Evolutionary conservation across 2,888 invertebrate species (phyloP), one percentile per base, ranked within the genome.

Genomic region (Phengaris arion): DNA sequence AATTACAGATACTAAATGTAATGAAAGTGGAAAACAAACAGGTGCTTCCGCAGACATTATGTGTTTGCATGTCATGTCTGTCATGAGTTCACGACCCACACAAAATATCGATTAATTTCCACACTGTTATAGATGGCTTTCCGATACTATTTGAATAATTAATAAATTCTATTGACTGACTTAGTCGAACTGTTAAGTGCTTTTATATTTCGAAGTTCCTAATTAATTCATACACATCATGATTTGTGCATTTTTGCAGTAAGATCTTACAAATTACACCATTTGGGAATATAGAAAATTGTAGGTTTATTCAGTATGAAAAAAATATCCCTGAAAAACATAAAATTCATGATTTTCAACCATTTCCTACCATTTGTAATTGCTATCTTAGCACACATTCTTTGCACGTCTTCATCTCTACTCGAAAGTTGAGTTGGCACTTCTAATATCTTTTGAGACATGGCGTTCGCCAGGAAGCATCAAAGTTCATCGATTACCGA

Each of bases 401-500:
- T 35, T 35, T 3, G 35, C 35, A 35, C 35, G 35, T 35, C 35
- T 35, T 35, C 35, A 4, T 35, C 35, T 35, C 35, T 35, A 35
- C 35, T 35, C 4, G 35, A 35, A 35, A 35, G 35, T 35, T 35
- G 35, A 35, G 35, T 35, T 2, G 35, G 35, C 35, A 35, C 57
- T 57, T 57, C 57, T 15, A 9, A 57, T 15, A 59, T 59, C 10
- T 22, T 8, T 59, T 8, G 59, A 48, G 48, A 59, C 15, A 15
- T 22, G 10, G 22, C 64, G 4, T 12, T 45, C 12, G 64, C 64
- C 64, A 64, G 64, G 64, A 64, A 64, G 64, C 35, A 64, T 6
- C 35, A 35, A 45, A 64, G 64, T 64, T 64, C 51, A 70, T 70
- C 54, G 52, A 13, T 75, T 59, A 75, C 68, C 74, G 78, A 79